These are phyloP conservation scores for Paramisgurnus dabryanus DNA, from an alignment of 2,113 vertebrate species.

Conservation along the genomic window DNA sequence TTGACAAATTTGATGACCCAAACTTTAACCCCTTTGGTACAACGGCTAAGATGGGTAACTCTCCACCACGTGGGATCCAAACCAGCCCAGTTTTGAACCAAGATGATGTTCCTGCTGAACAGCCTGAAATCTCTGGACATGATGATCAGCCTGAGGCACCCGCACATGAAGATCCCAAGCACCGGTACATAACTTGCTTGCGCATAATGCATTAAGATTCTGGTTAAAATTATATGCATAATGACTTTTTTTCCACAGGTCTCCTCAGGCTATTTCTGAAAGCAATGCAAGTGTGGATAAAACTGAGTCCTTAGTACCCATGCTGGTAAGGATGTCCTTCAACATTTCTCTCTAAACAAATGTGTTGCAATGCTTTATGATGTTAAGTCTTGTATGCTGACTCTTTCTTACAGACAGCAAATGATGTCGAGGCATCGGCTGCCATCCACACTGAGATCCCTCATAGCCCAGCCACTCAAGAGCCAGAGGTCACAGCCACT, in stretches of 20 bases:
- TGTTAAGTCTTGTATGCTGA: not conserved
- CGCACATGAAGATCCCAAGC: constrained; percentile 1
- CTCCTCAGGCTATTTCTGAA: constrained; percentile 1
- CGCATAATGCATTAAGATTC: no score
- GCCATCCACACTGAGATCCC: not conserved
- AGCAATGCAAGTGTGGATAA: not conserved
- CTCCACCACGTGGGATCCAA: constrained; percentile 50
- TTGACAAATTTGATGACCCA: constrained; percentile 77
- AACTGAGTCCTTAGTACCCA: not conserved
- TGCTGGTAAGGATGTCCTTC: constrained; percentile 4
- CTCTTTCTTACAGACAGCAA: not conserved
- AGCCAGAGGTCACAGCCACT: not conserved
- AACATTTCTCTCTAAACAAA: not conserved
- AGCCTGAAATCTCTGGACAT: constrained; percentile 1
- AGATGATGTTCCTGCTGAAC: not conserved
- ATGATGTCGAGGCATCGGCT: not conserved
- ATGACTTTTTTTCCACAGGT: not conserved
- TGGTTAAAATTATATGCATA: no score
- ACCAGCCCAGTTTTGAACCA: constrained; percentile 19
- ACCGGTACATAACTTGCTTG: not conserved
- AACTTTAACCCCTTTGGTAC: constrained; percentile 77
- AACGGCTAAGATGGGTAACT: constrained; percentile 64
- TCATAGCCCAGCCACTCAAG: not conserved
- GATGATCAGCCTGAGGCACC: not conserved
- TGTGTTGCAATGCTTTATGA: not conserved